Evolutionary conservation across 2,113 vertebrate genomes (phyloP).

Genomic region (Hepsetus odoe): DNA sequence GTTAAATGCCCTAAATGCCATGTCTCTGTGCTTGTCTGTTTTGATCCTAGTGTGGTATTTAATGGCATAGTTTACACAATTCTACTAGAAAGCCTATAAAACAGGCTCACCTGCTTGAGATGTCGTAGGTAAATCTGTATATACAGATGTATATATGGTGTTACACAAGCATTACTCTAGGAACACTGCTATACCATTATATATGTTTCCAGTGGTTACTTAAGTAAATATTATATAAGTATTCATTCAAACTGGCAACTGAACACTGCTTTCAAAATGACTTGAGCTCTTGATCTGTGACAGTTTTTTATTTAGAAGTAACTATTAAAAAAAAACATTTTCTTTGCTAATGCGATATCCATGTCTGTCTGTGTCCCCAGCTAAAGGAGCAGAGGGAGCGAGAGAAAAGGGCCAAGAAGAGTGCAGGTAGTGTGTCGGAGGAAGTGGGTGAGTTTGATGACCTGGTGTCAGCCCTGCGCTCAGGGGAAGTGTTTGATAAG

Average conservation of each 20-base stretch:
- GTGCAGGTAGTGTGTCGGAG: constrained; percentile 76
- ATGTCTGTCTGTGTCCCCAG: constrained; percentile 67
- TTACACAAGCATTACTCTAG: background rate
- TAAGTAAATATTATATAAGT: no score
- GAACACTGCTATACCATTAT: background rate
- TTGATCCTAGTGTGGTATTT: background rate
- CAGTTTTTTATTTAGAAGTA: background rate
- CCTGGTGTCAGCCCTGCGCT: constrained; percentile 91
- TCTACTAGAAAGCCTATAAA: background rate
- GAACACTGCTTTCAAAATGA: no score
- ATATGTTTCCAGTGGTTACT: background rate
- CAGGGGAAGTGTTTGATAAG: constrained; percentile 97
- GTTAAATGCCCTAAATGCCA: no score
- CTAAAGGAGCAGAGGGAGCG: constrained; percentile 94
- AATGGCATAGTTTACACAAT: background rate
- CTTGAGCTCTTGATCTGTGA: background rate
- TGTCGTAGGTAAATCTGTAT: background rate
- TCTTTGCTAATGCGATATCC: background rate
- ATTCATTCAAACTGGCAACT: no score
- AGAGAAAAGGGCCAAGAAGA: constrained; percentile 86
- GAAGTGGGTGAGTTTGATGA: constrained; percentile 96
- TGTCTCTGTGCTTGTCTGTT: background rate
- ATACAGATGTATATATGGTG: background rate
- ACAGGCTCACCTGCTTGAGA: background rate
- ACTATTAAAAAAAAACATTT: no score